These are phyloP conservation scores for Oxyruncus cristatus DNA, from an alignment of 2,113 vertebrate genomes.

Conservation along the genomic window DNA sequence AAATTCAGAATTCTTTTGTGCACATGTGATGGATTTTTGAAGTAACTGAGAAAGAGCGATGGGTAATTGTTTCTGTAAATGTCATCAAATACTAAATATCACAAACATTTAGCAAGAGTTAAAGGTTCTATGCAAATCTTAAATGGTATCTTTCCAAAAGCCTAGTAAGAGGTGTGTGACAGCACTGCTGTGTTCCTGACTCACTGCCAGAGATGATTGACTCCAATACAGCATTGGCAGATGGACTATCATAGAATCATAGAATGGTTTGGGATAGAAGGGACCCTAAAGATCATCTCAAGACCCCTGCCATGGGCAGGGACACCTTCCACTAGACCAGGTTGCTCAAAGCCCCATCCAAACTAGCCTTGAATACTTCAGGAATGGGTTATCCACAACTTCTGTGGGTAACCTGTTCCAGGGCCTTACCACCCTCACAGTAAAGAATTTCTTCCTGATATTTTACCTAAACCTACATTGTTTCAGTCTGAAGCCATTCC, in stretches of 20 bases:
- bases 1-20: background rate
- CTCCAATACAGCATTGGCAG: background rate
- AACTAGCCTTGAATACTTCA: background rate
- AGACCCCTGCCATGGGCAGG: background rate
- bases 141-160: background rate
- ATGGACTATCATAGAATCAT: fast-evolving
- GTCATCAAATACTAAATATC: background rate
- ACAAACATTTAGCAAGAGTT: background rate
- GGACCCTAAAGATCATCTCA: background rate
- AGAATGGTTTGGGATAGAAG: background rate
- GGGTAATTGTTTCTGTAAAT: background rate
- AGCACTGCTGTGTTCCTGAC: background rate
- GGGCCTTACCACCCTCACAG: background rate
- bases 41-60: background rate
- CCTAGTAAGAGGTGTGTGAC: background rate
- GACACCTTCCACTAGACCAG: background rate
- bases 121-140: background rate
- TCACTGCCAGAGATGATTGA: background rate
- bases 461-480: background rate
- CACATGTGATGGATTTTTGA: background rate
- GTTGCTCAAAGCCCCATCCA: background rate
- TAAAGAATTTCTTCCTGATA: background rate
- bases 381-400: background rate
- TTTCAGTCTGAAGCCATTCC: background rate
- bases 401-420: background rate